These are phyloP conservation scores for Diplazon laetatorius DNA, from an alignment of 2,888 invertebrate species.

Conservation along the genomic window DNA sequence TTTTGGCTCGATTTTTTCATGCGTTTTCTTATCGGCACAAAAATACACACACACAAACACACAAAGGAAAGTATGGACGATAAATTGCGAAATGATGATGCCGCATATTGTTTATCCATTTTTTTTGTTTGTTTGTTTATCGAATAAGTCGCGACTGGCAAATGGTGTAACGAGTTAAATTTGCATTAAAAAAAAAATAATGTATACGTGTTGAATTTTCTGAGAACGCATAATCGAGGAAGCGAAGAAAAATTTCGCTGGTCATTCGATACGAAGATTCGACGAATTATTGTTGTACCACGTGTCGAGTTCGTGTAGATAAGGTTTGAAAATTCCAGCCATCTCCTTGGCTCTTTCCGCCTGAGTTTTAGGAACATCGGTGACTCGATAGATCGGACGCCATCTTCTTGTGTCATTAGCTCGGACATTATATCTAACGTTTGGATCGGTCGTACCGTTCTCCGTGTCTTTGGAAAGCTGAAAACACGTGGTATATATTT, in stretches of 20 bases:
- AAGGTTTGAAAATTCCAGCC: conserved; percentile 59
- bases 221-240: too few species aligned
- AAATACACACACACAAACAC: too few species aligned
- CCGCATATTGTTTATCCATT: conserved; percentile 1
- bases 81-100: conserved; percentile 14
- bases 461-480: too few species aligned
- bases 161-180: neutral
- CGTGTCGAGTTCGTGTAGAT: conserved; percentile 64
- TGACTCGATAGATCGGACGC: conserved; percentile 36
- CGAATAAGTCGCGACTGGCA: neutral
- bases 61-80: conserved; percentile 2
- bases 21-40: neutral
- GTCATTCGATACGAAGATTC: too few species aligned
- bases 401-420: conserved; percentile 53
- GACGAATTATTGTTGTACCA: conserved; percentile 63
- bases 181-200: too few species aligned
- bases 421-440: too few species aligned
- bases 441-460: too few species aligned
- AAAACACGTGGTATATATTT: too few species aligned
- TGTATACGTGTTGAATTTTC: too few species aligned
- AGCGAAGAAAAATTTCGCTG: too few species aligned
- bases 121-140: neutral
- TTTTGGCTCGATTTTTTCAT: too few species aligned
- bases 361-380: conserved; percentile 33
- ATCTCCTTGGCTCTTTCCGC: conserved; percentile 49